Percentiles rank a stretch among this genome's conserved stretches.
Evolutionary conservation across 2,113 vertebrate species (phyloP).

Genomic region (Pelobates fuscus): DNA sequence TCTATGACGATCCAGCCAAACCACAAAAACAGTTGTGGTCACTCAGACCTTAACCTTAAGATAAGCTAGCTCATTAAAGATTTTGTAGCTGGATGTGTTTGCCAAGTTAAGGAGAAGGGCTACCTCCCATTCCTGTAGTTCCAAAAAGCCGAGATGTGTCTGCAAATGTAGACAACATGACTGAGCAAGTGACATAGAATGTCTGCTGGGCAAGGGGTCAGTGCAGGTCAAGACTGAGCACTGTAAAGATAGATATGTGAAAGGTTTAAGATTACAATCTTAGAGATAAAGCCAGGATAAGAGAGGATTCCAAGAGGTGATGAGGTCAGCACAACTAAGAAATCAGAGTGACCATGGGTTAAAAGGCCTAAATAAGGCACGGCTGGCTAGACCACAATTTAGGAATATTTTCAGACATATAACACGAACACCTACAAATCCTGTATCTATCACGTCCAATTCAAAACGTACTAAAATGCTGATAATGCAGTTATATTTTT

Average conservation of each 20-base stretch:
- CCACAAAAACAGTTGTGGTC: no score
- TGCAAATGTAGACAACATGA: background rate
- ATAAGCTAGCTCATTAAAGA: background rate
- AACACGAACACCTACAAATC: no score
- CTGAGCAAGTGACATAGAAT: background rate
- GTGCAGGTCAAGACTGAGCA: background rate
- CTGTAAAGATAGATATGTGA: slow-evolving; percentile 2
- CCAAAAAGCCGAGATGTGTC: background rate
- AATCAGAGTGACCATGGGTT: slow-evolving; percentile 14
- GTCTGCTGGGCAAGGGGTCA: background rate
- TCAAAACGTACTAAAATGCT: no score
- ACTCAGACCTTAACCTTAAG: background rate
- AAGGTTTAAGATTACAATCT: slow-evolving; percentile 17
- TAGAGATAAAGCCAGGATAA: slow-evolving; percentile 18
- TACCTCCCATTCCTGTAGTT: background rate
- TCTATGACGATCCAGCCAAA: no score
- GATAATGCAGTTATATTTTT: no score
- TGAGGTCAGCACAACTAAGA: slow-evolving; percentile 10
- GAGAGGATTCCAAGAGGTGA: slow-evolving; percentile 3
- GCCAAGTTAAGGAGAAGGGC: background rate
- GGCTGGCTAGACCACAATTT: background rate
- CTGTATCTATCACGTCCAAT: no score
- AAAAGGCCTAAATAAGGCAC: background rate
- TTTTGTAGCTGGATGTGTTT: background rate
- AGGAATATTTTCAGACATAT: background rate